Percentiles rank a stretch among this genome's conserved stretches.
phyloP scores from a whole-genome alignment of 2,888 invertebrate species.

The Xanthorhoe spadicearia region DNA sequence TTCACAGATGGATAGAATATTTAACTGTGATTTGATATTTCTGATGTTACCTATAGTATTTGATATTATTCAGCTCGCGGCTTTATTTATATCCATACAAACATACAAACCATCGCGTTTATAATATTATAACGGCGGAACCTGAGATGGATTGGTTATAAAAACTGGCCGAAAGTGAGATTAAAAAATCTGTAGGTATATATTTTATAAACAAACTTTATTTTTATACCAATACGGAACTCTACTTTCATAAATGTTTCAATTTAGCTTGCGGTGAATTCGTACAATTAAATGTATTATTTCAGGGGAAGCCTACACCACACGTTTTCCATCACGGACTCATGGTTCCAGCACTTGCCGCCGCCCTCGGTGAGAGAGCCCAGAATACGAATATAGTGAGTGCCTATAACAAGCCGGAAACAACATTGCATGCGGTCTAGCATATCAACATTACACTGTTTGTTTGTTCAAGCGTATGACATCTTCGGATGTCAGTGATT shows the following conservation, averaged over 20 bases:
- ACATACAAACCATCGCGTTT: too few relatives aligned
- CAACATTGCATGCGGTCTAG: neutral
- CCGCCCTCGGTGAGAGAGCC: constrained; percentile 51
- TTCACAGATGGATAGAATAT: too few relatives aligned
- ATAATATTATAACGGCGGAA: too few relatives aligned
- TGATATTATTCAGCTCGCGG: too few relatives aligned
- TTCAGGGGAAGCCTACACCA: constrained; percentile 61
- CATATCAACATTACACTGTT: neutral
- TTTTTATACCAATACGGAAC: neutral
- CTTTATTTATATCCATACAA: too few relatives aligned
- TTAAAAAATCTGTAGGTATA: too few relatives aligned
- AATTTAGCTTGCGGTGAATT: neutral
- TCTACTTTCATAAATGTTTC: neutral
- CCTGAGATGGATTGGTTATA: too few relatives aligned
- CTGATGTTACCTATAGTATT: too few relatives aligned
- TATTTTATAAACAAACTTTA: too few relatives aligned
- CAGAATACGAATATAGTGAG: constrained; percentile 65
- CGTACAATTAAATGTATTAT: constrained; percentile 1
- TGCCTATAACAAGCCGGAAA: constrained; percentile 16
- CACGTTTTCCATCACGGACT: constrained; percentile 65
- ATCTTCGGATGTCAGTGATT: neutral
- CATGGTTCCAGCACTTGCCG: constrained; percentile 55
- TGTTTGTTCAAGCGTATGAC: neutral
- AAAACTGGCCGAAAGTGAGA: too few relatives aligned
- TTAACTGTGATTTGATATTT: neutral